Base-by-base conservation (phyloP, 2,797 vertebrate species). In the Lycodopsis pacificus region DNA sequence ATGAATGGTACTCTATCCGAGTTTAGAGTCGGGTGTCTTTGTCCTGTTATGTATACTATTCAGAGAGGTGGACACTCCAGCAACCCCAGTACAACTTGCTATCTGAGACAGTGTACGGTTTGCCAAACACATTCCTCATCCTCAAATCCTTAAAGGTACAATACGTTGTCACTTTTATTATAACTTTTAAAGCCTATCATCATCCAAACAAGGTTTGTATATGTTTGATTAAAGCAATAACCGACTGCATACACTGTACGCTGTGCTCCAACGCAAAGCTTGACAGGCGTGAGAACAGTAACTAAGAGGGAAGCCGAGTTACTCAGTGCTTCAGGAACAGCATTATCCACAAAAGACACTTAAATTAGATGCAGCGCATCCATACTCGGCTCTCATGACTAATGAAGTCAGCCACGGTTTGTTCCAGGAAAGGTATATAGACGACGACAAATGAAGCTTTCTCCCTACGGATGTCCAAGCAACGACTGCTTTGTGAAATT, bases 371-470 rank as follows among this genome's bases (percentile, higher is more conserved):
- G 51, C 4, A 71, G 7, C 57, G 22, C 2, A 46, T 80, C 59
- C 19, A 25, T 70, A 59, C 27, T 58, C 25, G 25, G 42, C 32
- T 69, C 58, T 38, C 27, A 14, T 54, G 51, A 54, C 22, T 54
- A 54, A 54, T 54, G 51, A 54, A 56, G 54, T 30, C 27, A 56
- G 14, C 27, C 14, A 54, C 25, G 17, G 38, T 32, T 65, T 71
- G 62, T 68, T 76, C 73, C 62, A 62, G 42, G 58, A 84, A 71
- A 83, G 68, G 42, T 80, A 25, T 82, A 56, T 20, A 71, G 22
- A 73, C 8, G 0, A 30, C 30, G 74, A 76, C 27, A 74, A 86
- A 77, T 66, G 0, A 73, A 68, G 27, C 51, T n/a, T 40, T 58
- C 64, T 64, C 5, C 27, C 34, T 3, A 65, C 36, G 64, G 51